A percentile compares a stretch with the other conserved stretches of the same genome.
phyloP scores from a whole-genome alignment of 2,888 invertebrate species.

The Orthosia gracilis region DNA sequence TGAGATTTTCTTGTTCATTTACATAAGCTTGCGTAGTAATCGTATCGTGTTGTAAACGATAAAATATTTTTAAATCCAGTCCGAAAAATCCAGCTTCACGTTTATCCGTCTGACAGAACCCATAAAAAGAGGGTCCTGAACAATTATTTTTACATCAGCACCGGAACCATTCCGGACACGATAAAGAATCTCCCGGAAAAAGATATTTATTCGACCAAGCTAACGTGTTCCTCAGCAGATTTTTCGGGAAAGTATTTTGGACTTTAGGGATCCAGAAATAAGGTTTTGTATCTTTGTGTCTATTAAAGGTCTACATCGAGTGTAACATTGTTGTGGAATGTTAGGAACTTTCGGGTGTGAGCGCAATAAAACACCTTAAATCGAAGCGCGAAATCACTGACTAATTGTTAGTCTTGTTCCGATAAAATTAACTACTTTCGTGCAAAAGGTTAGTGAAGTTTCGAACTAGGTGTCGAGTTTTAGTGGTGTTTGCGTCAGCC shows the following conservation, averaged over 20 bases:
- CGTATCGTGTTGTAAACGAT: conserved; percentile 56
- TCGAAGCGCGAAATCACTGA: conserved; percentile 82
- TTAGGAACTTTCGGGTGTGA: conserved; percentile 76
- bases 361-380: conserved; percentile 82
- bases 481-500: conserved; percentile 42
- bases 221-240: conserved; percentile 54
- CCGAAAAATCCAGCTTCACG: conserved; percentile 63
- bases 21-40: conserved; percentile 58
- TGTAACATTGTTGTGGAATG: conserved; percentile 67
- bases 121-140: conserved; percentile 76
- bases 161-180: conserved; percentile 78
- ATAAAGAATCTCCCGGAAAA: conserved; percentile 82
- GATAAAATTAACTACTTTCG: conserved; percentile 77
- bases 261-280: conserved; percentile 57
- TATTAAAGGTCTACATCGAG: conserved; percentile 24
- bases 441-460: conserved; percentile 55
- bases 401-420: conserved; percentile 83
- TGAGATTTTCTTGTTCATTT: conserved; percentile 50
- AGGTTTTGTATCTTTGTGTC: conserved; percentile 43
- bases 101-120: conserved; percentile 71
- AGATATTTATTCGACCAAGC: conserved; percentile 77
- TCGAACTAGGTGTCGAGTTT: conserved; percentile 55
- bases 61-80: conserved; percentile 72
- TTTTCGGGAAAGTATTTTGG: conserved; percentile 36
- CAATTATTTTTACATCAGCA: conserved; percentile 84